phyloP scores from a whole-genome alignment of 92 coral and sea anemone genomes.

The Porites cylindrica region DNA sequence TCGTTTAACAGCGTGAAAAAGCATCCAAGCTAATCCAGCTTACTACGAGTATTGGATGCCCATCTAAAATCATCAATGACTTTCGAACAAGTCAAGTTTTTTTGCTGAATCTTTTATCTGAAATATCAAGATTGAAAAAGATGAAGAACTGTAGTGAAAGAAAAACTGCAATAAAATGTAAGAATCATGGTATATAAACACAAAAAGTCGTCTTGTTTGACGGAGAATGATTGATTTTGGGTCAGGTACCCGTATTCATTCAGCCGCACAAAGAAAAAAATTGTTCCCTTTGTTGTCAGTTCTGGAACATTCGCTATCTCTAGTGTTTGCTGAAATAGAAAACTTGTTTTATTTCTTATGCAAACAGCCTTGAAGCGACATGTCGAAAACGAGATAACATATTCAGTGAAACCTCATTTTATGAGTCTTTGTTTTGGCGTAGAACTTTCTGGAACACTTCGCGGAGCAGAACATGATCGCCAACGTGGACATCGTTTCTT shows the following conservation, averaged over 20 bases:
- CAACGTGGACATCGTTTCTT: slow-evolving; percentile 6
- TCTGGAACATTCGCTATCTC: slow-evolving; percentile 35
- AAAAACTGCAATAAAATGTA: too few species aligned
- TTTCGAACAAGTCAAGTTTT: background rate
- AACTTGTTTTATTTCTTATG: slow-evolving; percentile 40
- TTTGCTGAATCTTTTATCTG: background rate
- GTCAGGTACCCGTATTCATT: background rate
- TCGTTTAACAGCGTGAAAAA: background rate
- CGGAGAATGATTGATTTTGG: background rate
- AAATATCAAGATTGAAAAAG: background rate
- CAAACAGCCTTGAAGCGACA: slow-evolving; percentile 29
- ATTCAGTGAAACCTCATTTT: slow-evolving; percentile 28
- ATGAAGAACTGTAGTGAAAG: background rate
- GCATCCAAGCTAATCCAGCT: background rate
- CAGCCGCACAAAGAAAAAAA: background rate
- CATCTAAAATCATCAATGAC: background rate
- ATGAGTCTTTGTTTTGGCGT: slow-evolving; percentile 33
- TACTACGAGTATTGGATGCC: background rate
- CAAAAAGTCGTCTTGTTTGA: background rate
- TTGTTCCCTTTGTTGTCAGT: background rate
- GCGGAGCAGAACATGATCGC: slow-evolving; percentile 16
- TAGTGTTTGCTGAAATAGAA: slow-evolving; percentile 29
- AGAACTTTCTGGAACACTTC: slow-evolving; percentile 42
- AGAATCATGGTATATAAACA: too few species aligned
- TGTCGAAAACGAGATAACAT: slow-evolving; percentile 38